Percentiles rank a stretch among this genome's conserved stretches.
phyloP scores from a whole-genome alignment of 1,140 invertebrate species.

The Cydia fagiglandana region DNA sequence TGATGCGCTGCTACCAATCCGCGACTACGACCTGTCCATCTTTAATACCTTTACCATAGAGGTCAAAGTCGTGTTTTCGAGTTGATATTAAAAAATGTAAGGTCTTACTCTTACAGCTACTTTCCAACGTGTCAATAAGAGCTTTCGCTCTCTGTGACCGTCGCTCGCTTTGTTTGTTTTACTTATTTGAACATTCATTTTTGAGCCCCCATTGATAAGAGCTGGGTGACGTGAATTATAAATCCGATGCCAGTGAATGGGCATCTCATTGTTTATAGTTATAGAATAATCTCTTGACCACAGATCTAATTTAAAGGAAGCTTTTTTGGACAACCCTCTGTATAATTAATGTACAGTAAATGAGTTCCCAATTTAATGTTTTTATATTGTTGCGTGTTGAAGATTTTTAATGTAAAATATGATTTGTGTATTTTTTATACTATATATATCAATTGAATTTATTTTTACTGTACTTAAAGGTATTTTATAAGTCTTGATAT shows the following conservation, averaged over 20 bases:
- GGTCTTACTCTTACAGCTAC: conserved; percentile 48
- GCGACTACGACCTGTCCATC: conserved; percentile 16
- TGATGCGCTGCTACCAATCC: conserved; percentile 33
- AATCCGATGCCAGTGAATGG: not conserved
- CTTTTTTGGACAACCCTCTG: too few species aligned
- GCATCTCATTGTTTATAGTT: not conserved
- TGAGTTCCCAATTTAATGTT: too few species aligned
- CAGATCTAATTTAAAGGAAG: too few species aligned
- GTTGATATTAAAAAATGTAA: conserved; percentile 39
- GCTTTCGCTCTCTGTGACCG: conserved; percentile 74
- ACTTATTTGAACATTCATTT: conserved; percentile 60
- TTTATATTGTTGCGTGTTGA: too few species aligned
- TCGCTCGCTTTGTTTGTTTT: conserved; percentile 64
- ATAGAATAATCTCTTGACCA: too few species aligned
- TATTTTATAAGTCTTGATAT: too few species aligned
- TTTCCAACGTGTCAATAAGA: conserved; percentile 74
- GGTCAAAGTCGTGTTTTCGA: conserved; percentile 33
- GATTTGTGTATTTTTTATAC: too few species aligned
- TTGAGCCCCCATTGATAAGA: conserved; percentile 38
- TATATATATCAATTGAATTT: too few species aligned
- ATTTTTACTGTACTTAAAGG: too few species aligned
- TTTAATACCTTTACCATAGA: conserved; percentile 31
- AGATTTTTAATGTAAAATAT: too few species aligned
- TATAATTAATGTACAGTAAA: too few species aligned
- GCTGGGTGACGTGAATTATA: conserved; percentile 34